These are phyloP conservation scores for Thunnus albacares DNA, from an alignment of 2,797 vertebrate species.

Conservation along the genomic window DNA sequence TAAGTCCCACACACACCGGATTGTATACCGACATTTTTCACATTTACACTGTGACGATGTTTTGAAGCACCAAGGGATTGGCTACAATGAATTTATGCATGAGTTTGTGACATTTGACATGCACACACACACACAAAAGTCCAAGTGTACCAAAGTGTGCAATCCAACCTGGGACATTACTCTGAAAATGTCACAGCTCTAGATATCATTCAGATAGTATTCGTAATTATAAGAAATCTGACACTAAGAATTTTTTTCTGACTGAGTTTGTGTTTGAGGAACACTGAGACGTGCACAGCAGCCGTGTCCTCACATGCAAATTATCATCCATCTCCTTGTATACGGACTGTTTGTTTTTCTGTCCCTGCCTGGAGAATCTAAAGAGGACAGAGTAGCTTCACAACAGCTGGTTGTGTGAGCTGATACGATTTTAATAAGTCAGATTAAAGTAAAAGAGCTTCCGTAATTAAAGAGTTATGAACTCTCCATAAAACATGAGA, in stretches of 20 bases:
- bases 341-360: background rate
- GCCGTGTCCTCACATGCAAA: constrained; percentile 4
- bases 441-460: constrained; percentile 45
- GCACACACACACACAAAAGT: constrained; percentile 20
- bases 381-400: constrained; percentile 5
- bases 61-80: constrained; percentile 7
- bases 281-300: background rate
- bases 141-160: background rate
- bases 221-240: constrained; percentile 30
- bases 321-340: constrained; percentile 1
- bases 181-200: constrained; percentile 64
- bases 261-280: background rate
- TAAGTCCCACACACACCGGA: background rate
- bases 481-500: constrained; percentile 61
- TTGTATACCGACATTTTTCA: background rate
- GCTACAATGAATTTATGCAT: constrained; percentile 62
- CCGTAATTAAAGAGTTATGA: constrained; percentile 51
- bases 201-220: constrained; percentile 33
- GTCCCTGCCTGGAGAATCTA: background rate
- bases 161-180: constrained; percentile 8
- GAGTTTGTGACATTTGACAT: constrained; percentile 49
- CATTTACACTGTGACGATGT: constrained; percentile 1
- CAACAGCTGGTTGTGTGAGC: constrained; percentile 30
- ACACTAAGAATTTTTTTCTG: background rate
- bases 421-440: constrained; percentile 34